Base-by-base conservation (phyloP, 2,797 vertebrate genomes). In the Ambastaia sidthimunki region DNA sequence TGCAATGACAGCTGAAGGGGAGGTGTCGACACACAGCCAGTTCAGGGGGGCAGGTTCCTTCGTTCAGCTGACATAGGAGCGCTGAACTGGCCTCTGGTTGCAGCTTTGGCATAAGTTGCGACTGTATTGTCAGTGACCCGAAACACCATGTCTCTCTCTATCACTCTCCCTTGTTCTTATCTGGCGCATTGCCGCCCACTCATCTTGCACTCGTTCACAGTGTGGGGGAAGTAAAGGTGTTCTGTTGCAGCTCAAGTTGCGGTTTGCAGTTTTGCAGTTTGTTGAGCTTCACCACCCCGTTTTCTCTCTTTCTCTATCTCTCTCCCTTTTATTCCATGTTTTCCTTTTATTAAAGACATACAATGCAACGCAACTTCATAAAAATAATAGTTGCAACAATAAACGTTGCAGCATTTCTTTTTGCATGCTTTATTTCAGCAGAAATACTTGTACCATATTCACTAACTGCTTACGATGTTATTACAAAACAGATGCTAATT, bases 1-100 rank as follows among this genome's bases (percentile, higher is more conserved):
- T 83, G 80, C 83, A 83, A 82, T 84, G 86, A 78, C 74, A 86
- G 86, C 82, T 87, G 87, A 90, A 87, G 57, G 31, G 83, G 88
- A 87, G 85, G 60, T 84, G 48, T 72, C 47, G 57, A 87, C 77
- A 78, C 19, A 74, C 37, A 86, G 85, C 44, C 4, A 7, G 60
- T 75, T 81, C 76, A 80, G 13, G 41, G 31, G 59, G 63, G 73
- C 12, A 0, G 0, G n/a, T 48, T 86, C 83, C 63, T 76, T 73
- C 21, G 34, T 70, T 82, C 37, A 67, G 62, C 28, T 52, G 5
- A 28, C 54, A 18, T 82, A 76, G 48, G 76, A 65, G 44, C 0
- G 11, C 28, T 34, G 37, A 57, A 78, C 59, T 6, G 41, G 65
- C 11, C 59, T 78, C 55, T 88, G 85, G 88, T 89, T 87, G 88